Base-by-base conservation (phyloP, 1,140 invertebrate genomes). In the Cotesia glomerata region DNA sequence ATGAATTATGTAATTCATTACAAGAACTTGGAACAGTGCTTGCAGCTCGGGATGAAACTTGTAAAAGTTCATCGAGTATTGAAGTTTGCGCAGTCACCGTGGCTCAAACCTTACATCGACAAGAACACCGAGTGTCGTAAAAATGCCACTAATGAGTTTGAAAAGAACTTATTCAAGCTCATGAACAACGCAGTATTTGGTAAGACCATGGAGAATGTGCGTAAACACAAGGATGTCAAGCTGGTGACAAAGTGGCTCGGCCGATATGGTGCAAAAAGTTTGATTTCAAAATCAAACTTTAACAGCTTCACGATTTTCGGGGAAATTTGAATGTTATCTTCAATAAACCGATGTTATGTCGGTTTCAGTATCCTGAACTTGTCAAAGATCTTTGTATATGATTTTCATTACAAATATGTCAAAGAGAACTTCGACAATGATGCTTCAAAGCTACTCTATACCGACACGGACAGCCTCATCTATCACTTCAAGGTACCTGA, bases 141-240 rank as follows among this genome's bases (percentile, higher is more conserved):
- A 68, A 36, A 75, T 35, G 82, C 87, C 9, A 82, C 66, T 65
- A 85, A 82, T 75, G 77, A 26, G 0, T 26, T 26, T 26, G 1
- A 2, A 26, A 26, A 26, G 26, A 26, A 26, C 26, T 26, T 26
- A 2, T 26, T 26, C 26, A 26, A 26, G 1, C 11, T 56, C 1
- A 56, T 56, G 32, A 69, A 69, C 18, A 69, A 69, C 34, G 9
- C 56, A 3, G 67, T 69, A 1, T 69, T 69, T 58, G 36, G 67
- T 26, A 69, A 61, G 32, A 56, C 51, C 1, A 58, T 68, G 51
- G 52, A 2, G 16, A 56, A 68, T 58, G 11, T 56, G 13, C 32
- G 66, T 8, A 68, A 32, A 13, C 32, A 68, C 5, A 35, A 34
- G 14, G 34, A 54, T 56, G 66, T 58, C 3, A 58, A 58, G 39